Evolutionary conservation across 1,140 invertebrate genomes (phyloP), one percentile per base, ranked within the genome.

Genomic region (Temnothorax longispinosus): DNA sequence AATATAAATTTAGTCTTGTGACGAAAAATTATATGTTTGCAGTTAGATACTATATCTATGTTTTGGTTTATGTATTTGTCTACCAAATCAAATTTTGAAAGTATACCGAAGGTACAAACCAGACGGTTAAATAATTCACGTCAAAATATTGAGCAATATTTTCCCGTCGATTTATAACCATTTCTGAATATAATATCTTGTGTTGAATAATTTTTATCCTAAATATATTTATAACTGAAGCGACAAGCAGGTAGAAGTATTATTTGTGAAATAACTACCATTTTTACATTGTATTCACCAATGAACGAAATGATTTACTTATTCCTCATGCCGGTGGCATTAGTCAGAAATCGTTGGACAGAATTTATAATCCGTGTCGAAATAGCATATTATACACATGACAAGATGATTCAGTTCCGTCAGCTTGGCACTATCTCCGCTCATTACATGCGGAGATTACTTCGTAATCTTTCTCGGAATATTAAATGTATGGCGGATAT

Each of bases 171-270:
- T 50, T 72, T 81, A 18, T n/a, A 69, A 69, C 54, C 35, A 18
- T 35, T 58, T 72, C 35, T 32, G 69, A 71, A 72, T 32, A 21
- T 13, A 13, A 18, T 15, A 47, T 50, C 44, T 72, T 56, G 21
- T 13, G 64, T 69, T 56, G 65, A 82, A 81, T 71, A 81, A 82
- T 35, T 58, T 82, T 82, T 82, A 81, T 44, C 11, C 65, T 27
- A 27, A 82, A 11, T 56, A 27, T 27, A 27, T 1, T 27, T 27
- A 47, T 27, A 47, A 58, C 6, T 38, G 38, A n/a, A 72, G 52
- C 27, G 38, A 21, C 52, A 21, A 56, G 52, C 47, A n/a, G 5
- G 11, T 10, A 54, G 62, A 54, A 69, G 3, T 41, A 35, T 52
- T 27, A 35, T 32, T 21, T 47, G 8, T 38, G 21, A 69, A 80